These are phyloP conservation scores for Polymixis lichenea DNA, from an alignment of 2,888 invertebrate species.

Conservation along the genomic window DNA sequence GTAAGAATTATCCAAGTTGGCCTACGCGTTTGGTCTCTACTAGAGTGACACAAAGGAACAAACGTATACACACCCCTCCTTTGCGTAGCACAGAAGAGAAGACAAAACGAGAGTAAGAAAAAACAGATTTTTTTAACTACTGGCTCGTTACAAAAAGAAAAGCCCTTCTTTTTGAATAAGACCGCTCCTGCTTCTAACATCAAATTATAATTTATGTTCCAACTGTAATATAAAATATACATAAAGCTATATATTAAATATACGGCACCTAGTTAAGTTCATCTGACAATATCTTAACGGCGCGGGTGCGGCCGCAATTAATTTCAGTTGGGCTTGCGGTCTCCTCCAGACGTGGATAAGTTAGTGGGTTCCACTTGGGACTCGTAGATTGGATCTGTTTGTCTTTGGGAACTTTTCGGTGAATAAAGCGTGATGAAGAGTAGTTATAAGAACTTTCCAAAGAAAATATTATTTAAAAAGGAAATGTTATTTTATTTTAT, in stretches of 20 bases:
- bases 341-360: constrained; percentile 80
- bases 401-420: neutral
- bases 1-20: too few species aligned
- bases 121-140: too few species aligned
- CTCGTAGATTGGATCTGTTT: constrained; percentile 7
- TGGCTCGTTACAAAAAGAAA: too few species aligned
- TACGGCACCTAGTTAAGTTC: constrained; percentile 77
- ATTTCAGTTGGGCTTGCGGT: constrained; percentile 86
- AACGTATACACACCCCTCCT: too few species aligned
- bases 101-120: too few species aligned
- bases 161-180: too few species aligned
- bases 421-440: too few species aligned
- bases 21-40: too few species aligned
- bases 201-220: neutral
- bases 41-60: too few species aligned
- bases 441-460: neutral
- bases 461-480: too few species aligned
- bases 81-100: too few species aligned
- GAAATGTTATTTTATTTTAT: too few species aligned
- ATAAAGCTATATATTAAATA: constrained; percentile 1
- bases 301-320: constrained; percentile 84
- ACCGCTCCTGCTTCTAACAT: neutral
- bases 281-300: constrained; percentile 83
- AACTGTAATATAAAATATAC: neutral
- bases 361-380: constrained; percentile 70